Percentiles rank a stretch among this genome's conserved stretches.
Evolutionary conservation across 1,140 invertebrate species (phyloP).

Genomic region (Latrodectus geometricus): DNA sequence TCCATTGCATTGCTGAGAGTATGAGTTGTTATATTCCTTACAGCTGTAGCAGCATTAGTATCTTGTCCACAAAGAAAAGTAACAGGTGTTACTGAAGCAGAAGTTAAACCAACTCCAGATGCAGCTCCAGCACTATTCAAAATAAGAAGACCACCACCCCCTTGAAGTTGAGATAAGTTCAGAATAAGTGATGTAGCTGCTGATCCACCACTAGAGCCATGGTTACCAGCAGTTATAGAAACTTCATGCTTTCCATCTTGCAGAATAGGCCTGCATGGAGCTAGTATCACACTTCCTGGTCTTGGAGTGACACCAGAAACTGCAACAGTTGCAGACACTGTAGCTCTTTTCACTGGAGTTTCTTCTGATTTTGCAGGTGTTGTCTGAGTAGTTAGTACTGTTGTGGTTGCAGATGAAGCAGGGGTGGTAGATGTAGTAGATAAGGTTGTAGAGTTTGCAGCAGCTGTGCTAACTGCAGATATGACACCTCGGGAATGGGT

Average conservation of each 20-base stretch:
- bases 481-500: slow-evolving; percentile 73
- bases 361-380: slow-evolving; percentile 46
- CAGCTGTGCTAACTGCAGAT: slow-evolving; percentile 69
- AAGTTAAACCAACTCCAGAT: slow-evolving; percentile 60
- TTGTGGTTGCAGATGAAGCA: slow-evolving; percentile 31
- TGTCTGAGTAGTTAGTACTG: slow-evolving; percentile 25
- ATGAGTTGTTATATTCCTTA: slow-evolving; percentile 31
- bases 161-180: slow-evolving; percentile 86
- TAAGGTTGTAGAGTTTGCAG: slow-evolving; percentile 64
- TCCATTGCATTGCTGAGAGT: slow-evolving; percentile 46
- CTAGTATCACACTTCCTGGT: slow-evolving; percentile 54
- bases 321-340: slow-evolving; percentile 34
- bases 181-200: slow-evolving; percentile 74
- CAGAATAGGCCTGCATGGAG: slow-evolving; percentile 55
- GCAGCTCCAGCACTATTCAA: slow-evolving; percentile 76
- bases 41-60: slow-evolving; percentile 70
- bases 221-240: slow-evolving; percentile 37
- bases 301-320: slow-evolving; percentile 32
- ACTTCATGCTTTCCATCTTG: slow-evolving; percentile 57
- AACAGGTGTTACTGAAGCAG: slow-evolving; percentile 72
- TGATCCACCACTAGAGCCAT: slow-evolving; percentile 34
- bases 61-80: slow-evolving; percentile 75
- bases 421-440: slow-evolving; percentile 36
- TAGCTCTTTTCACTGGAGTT: slow-evolving; percentile 35
- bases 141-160: slow-evolving; percentile 84